A percentile compares a stretch with the other conserved stretches of the same genome.
Evolutionary conservation across 2,888 invertebrate genomes (phyloP).

Genomic region (Pteria penguin): DNA sequence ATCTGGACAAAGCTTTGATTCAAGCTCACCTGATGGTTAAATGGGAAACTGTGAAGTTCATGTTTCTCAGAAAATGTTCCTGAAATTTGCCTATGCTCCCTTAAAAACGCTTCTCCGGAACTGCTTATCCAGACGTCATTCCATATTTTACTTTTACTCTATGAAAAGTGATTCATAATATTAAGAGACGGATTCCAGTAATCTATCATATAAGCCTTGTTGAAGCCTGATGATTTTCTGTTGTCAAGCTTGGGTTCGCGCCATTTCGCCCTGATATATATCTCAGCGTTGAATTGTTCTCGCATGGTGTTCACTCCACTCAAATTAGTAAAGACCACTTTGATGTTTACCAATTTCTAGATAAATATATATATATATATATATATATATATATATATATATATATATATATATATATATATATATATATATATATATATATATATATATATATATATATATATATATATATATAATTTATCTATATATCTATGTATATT

Average conservation of each 20-base stretch:
- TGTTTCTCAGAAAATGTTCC: constrained; percentile 73
- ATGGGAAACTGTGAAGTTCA: constrained; percentile 76
- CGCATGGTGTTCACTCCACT: constrained; percentile 78
- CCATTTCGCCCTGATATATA: constrained; percentile 77
- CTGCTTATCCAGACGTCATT: neutral
- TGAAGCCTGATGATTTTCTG: too few species aligned
- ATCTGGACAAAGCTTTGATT: neutral
- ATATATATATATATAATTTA: too few species aligned
- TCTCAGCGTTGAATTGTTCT: constrained; percentile 75
- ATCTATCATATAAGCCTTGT: neutral
- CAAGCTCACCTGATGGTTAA: constrained; percentile 56
- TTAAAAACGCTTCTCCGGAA: neutral
- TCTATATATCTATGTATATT: too few species aligned
- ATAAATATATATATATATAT: too few species aligned
- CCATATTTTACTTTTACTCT: neutral
- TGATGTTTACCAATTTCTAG: constrained; percentile 65
- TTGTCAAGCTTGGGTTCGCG: constrained; percentile 71
- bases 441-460: too few species aligned
- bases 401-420: too few species aligned
- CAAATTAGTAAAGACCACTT: constrained; percentile 75
- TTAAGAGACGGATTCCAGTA: neutral
- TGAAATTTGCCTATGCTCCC: constrained; percentile 30
- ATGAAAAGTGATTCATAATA: neutral
- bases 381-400: too few species aligned
- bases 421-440: too few species aligned